Conservation (phyloP, 1,140 invertebrate species). For the Tribolium castaneum region DNA sequence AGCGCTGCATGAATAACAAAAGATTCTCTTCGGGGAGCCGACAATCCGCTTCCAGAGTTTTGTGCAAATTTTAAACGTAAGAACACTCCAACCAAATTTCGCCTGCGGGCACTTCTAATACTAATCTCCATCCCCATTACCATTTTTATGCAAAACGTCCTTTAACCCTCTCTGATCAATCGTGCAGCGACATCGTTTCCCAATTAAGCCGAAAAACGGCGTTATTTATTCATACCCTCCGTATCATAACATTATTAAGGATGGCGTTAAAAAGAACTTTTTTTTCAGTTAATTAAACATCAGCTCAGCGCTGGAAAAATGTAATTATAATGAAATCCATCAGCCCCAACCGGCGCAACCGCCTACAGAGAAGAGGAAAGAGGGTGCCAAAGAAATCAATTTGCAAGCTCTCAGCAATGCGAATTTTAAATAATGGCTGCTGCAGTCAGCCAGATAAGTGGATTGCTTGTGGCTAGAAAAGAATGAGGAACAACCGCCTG, state of each 20-base stretch:
- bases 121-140: slow-evolving; percentile 32
- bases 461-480: slow-evolving; percentile 18
- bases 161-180: not conserved
- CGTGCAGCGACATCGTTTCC: not conserved
- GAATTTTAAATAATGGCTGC: slow-evolving; percentile 61
- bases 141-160: slow-evolving; percentile 16
- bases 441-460: slow-evolving; percentile 45
- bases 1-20: slow-evolving; percentile 46
- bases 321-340: slow-evolving; percentile 62
- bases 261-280: slow-evolving; percentile 36
- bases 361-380: slow-evolving; percentile 19
- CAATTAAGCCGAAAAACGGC: not conserved
- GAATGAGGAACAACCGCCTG: slow-evolving; percentile 18
- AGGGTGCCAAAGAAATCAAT: slow-evolving; percentile 54
- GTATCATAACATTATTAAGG: slow-evolving; percentile 41
- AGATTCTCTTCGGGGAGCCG: slow-evolving; percentile 37
- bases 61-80: slow-evolving; percentile 40
- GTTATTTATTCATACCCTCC: slow-evolving; percentile 31
- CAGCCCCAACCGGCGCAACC: slow-evolving; percentile 47
- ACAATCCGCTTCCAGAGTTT: slow-evolving; percentile 40
- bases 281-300: slow-evolving; percentile 52
- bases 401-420: slow-evolving; percentile 56
- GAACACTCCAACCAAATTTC: slow-evolving; percentile 36
- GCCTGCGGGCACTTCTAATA: slow-evolving; percentile 8
- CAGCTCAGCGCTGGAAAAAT: slow-evolving; percentile 54